Evolutionary conservation across 2,888 invertebrate species (phyloP).

Genomic region (Melitaea athalia): DNA sequence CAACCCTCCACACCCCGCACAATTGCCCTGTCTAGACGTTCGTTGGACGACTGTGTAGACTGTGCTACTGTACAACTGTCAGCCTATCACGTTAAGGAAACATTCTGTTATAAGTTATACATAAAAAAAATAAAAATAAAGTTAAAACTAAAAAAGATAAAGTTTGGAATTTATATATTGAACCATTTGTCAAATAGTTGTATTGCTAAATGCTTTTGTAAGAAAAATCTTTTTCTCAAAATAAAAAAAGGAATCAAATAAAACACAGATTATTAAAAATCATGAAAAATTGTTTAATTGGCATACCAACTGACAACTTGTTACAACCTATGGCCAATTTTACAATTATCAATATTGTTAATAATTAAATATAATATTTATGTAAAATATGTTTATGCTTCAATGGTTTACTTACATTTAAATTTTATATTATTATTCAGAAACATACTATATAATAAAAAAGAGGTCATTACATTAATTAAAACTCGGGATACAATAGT

Average conservation of each 20-base stretch:
- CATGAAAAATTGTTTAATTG: slow-evolving; percentile 83
- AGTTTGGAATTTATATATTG: no score
- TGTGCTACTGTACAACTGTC: no score
- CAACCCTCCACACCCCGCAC: no score
- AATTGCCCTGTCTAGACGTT: no score
- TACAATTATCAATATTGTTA: slow-evolving; percentile 82
- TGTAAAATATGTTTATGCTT: slow-evolving; percentile 82
- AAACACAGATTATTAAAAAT: slow-evolving; percentile 74
- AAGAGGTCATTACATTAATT: slow-evolving; percentile 63
- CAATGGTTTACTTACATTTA: slow-evolving; percentile 81
- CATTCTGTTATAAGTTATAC: no score
- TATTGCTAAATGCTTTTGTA: no score
- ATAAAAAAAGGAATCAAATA: slow-evolving; percentile 48
- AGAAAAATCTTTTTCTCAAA: neutral
- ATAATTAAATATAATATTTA: slow-evolving; percentile 82
- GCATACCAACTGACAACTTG: slow-evolving; percentile 81
- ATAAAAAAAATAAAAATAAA: no score
- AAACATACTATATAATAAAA: slow-evolving; percentile 70
- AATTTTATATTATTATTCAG: slow-evolving; percentile 80
- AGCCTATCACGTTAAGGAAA: no score
- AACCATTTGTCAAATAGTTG: no score
- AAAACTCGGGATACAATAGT: slow-evolving; percentile 70
- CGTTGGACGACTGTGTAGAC: no score
- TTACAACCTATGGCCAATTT: slow-evolving; percentile 82
- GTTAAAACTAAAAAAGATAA: no score